Evolutionary conservation across 2,797 vertebrate species (phyloP).

Genomic region (Myotis vivesi): DNA sequence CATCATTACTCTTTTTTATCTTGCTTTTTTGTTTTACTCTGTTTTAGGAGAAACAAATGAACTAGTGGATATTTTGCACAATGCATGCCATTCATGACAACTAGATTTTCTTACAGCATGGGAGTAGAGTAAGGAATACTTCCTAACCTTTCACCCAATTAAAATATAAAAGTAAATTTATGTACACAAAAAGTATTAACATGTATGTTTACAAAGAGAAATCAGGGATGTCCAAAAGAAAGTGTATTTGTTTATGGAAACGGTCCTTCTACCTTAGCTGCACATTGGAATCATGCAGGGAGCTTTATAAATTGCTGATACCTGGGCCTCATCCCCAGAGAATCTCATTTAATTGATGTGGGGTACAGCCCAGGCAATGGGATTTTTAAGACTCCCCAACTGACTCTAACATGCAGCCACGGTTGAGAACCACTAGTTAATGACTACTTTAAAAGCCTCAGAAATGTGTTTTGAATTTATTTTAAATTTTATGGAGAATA

Average conservation of each 20-base stretch:
- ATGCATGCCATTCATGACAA: neutral
- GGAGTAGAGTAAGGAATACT: neutral
- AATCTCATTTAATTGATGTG: neutral
- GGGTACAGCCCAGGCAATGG: neutral
- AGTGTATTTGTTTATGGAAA: neutral
- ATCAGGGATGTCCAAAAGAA: neutral
- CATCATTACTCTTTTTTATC: neutral
- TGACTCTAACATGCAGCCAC: constrained; percentile 47
- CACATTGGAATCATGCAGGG: neutral
- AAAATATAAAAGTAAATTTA: neutral
- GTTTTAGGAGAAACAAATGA: neutral
- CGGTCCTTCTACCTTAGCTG: neutral
- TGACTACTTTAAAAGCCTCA: constrained; percentile 44
- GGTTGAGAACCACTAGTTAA: constrained; percentile 15
- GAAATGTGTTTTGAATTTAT: constrained; percentile 65
- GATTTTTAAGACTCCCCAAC: constrained; percentile 28
- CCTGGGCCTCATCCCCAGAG: neutral
- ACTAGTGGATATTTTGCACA: too few relatives aligned
- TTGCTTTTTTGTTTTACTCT: neutral
- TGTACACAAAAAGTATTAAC: neutral
- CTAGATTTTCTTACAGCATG: neutral
- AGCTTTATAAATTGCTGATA: neutral
- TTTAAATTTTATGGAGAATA: constrained; percentile 54
- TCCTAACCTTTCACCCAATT: neutral
- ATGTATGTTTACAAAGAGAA: neutral